These are phyloP conservation scores for Scomberomorus guttatus DNA, from an alignment of 2,797 vertebrate species.

Conservation along the genomic window DNA sequence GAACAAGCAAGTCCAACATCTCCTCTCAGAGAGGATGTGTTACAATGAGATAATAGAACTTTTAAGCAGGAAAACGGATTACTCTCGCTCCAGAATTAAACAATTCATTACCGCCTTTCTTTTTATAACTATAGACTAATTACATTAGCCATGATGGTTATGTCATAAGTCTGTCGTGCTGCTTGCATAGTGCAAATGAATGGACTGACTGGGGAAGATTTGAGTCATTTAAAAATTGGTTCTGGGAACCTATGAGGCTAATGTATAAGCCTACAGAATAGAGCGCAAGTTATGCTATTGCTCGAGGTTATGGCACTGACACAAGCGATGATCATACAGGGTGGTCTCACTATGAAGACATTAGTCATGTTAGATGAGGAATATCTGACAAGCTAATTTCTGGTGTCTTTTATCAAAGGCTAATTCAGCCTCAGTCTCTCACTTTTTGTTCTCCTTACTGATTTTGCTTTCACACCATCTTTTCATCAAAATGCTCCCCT, in stretches of 20 bases:
- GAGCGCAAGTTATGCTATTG: constrained; percentile 51
- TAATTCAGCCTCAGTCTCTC: constrained; percentile 44
- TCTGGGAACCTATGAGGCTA: constrained; percentile 60
- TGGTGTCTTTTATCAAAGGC: constrained; percentile 68
- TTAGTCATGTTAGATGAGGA: constrained; percentile 56
- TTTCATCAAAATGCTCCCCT: constrained; percentile 21
- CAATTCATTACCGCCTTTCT: constrained; percentile 81
- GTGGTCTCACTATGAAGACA: constrained; percentile 30
- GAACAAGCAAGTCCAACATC: constrained; percentile 57
- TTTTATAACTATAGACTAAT: constrained; percentile 84
- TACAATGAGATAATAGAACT: constrained; percentile 70
- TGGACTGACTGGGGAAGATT: constrained; percentile 57
- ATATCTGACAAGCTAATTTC: constrained; percentile 65
- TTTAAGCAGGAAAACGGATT: constrained; percentile 77
- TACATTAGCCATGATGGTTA: constrained; percentile 75
- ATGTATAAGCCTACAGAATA: constrained; percentile 39
- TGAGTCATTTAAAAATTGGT: constrained; percentile 73
- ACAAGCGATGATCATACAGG: constrained; percentile 52
- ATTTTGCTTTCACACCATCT: constrained; percentile 2
- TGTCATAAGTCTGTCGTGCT: constrained; percentile 76
- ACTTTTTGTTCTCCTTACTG: constrained; percentile 14
- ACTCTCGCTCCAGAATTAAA: constrained; percentile 76
- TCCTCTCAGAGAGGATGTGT: constrained; percentile 59
- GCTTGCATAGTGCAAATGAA: constrained; percentile 78
- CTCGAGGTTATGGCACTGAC: constrained; percentile 59